These are phyloP conservation scores for Aleadryas rufinucha DNA, from an alignment of 2,113 vertebrate species.

Conservation along the genomic window DNA sequence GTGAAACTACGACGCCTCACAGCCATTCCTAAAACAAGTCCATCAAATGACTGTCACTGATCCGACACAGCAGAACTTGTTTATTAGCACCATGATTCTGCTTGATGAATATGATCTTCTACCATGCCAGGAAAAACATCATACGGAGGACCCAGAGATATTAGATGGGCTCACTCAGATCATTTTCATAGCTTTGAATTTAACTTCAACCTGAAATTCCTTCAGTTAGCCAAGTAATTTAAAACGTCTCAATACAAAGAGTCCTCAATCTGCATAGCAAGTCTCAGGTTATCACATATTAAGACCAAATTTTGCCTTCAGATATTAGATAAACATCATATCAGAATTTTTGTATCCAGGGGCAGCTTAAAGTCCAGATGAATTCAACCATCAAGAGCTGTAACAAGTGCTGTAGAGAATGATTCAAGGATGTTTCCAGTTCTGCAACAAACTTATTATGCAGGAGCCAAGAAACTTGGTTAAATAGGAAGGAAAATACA, in stretches of 20 bases:
- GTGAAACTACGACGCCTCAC: not conserved
- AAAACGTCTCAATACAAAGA: not conserved
- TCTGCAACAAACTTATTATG: not conserved
- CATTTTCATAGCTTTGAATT: not conserved
- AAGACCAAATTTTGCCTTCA: not conserved
- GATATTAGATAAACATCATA: not conserved
- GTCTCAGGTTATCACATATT: not conserved
- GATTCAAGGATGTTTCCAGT: not conserved
- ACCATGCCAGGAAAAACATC: not conserved
- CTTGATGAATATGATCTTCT: not conserved
- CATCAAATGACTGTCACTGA: not conserved
- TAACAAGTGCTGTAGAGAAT: not conserved
- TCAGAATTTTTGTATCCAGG: not conserved
- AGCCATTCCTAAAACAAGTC: not conserved
- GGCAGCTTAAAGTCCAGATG: not conserved
- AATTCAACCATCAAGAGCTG: not conserved
- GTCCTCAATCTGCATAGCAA: not conserved
- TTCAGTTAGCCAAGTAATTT: not conserved
- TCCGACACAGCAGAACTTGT: not conserved
- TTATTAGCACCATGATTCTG: not conserved
- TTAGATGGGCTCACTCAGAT: not conserved
- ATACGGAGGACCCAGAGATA: not conserved
- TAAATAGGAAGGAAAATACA: not conserved
- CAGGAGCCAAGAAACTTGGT: not conserved
- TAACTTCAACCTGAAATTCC: not conserved